Conservation (phyloP, 2,797 vertebrate species). For the Sebastes itinus region DNA sequence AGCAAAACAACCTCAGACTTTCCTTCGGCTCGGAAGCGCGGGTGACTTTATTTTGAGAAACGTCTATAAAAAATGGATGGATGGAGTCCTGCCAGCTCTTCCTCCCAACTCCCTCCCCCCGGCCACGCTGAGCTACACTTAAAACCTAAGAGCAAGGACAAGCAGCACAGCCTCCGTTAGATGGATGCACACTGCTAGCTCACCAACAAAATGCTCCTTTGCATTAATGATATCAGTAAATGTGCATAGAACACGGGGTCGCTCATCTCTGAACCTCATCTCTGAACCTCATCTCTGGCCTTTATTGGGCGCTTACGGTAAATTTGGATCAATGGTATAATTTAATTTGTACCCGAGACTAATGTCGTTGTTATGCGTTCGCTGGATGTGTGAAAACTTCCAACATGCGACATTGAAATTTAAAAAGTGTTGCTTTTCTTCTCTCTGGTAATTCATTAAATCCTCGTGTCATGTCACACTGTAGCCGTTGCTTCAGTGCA, state of each 20-base stretch:
- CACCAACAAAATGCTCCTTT: constrained; percentile 34
- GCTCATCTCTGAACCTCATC: not conserved
- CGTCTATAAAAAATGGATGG: constrained; percentile 75
- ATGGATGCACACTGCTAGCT: constrained; percentile 42
- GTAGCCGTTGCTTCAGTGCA: constrained; percentile 42
- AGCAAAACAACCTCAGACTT: constrained; percentile 38
- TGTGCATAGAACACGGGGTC: not conserved
- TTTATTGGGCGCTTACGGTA: not conserved
- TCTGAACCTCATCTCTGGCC: not conserved
- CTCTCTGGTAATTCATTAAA: constrained; percentile 49
- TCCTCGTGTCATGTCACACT: constrained; percentile 43
- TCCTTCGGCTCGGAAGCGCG: constrained; percentile 14
- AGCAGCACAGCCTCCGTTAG: constrained; percentile 38
- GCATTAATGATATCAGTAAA: constrained; percentile 44
- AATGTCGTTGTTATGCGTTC: not conserved
- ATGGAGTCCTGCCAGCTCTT: constrained; percentile 47
- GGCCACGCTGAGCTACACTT: constrained; percentile 54
- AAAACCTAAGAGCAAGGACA: constrained; percentile 61
- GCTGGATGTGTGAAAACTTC: constrained; percentile 4
- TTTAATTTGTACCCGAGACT: not conserved
- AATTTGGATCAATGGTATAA: constrained; percentile 6
- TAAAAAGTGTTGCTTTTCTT: constrained; percentile 58
- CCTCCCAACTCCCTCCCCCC: constrained; percentile 16
- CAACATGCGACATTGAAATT: constrained; percentile 15
- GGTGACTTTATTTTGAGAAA: constrained; percentile 70